phyloP scores from a whole-genome alignment of 2,888 invertebrate species.

The Sarcophaga caerulescens region DNA sequence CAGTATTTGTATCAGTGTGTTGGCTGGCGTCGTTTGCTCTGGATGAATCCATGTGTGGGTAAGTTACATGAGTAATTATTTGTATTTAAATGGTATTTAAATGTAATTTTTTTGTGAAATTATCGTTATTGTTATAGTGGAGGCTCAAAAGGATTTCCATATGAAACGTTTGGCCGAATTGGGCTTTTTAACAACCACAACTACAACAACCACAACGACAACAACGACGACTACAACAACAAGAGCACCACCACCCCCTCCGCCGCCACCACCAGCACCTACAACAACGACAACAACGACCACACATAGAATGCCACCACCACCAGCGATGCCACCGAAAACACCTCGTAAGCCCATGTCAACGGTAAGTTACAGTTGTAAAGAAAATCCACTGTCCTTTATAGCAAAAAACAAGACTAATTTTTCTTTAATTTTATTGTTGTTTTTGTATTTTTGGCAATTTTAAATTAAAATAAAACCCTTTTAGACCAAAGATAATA shows the following conservation, averaged over 20 bases:
- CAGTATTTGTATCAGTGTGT: slow-evolving; percentile 93
- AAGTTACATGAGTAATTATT: slow-evolving; percentile 79
- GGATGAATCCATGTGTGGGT: slow-evolving; percentile 97
- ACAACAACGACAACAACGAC: slow-evolving; percentile 73
- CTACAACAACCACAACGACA: slow-evolving; percentile 82
- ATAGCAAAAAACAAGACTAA: neutral
- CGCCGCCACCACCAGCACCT: slow-evolving; percentile 74
- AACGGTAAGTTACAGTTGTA: slow-evolving; percentile 32
- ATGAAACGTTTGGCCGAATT: slow-evolving; percentile 83
- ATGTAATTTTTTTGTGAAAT: neutral
- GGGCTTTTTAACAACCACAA: slow-evolving; percentile 82
- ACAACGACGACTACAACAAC: slow-evolving; percentile 81
- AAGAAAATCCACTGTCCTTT: neutral
- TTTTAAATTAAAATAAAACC: neutral
- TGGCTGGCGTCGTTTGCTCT: slow-evolving; percentile 93
- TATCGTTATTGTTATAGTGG: slow-evolving; percentile 84
- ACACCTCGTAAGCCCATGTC: slow-evolving; percentile 74
- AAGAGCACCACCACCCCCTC: slow-evolving; percentile 73
- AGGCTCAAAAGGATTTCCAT: slow-evolving; percentile 94
- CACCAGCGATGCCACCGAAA: slow-evolving; percentile 79
- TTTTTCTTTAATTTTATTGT: neutral
- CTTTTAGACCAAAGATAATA: slow-evolving; percentile 77
- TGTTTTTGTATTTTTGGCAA: neutral
- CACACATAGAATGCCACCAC: slow-evolving; percentile 77
- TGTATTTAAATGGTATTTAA: neutral